Percentiles rank a stretch among this genome's conserved stretches.
Evolutionary conservation across 2,797 vertebrate species (phyloP).

Genomic region (Sebastes iracundus): DNA sequence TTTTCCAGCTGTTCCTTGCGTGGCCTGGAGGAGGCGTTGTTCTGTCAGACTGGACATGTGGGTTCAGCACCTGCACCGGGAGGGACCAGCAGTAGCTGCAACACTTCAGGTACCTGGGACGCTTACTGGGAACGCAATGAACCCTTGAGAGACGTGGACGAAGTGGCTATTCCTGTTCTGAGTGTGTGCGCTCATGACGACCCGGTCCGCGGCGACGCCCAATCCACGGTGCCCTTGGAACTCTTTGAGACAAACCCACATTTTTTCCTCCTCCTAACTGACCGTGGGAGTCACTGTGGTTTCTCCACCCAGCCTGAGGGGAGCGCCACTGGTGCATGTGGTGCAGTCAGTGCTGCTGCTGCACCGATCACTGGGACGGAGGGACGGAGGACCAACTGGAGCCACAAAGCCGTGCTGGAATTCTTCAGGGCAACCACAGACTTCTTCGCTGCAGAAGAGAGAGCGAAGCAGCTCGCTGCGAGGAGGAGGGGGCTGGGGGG

Average conservation of each 20-base stretch:
- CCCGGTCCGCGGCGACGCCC: slow-evolving; percentile 81
- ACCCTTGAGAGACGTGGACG: slow-evolving; percentile 86
- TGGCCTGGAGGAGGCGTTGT: slow-evolving; percentile 82
- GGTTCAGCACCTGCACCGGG: slow-evolving; percentile 2
- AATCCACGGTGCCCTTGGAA: slow-evolving; percentile 82
- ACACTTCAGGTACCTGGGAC: slow-evolving; percentile 76
- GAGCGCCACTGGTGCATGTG: background rate
- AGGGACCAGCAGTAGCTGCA: slow-evolving; percentile 11
- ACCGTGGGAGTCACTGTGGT: slow-evolving; percentile 85
- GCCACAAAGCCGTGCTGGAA: slow-evolving; percentile 84
- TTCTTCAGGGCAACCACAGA: slow-evolving; percentile 87
- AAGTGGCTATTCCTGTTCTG: slow-evolving; percentile 87
- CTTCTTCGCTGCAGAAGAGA: slow-evolving; percentile 85
- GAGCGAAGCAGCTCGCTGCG: slow-evolving; percentile 78
- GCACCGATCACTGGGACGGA: slow-evolving; percentile 3
- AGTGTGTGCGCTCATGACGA: slow-evolving; percentile 85
- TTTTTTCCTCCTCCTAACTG: slow-evolving; percentile 86
- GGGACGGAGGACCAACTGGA: slow-evolving; percentile 73
- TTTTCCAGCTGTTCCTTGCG: slow-evolving; percentile 83
- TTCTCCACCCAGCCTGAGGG: slow-evolving; percentile 75
- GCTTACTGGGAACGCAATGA: slow-evolving; percentile 87
- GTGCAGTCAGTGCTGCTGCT: background rate
- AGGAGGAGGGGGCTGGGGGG: slow-evolving; percentile 78
- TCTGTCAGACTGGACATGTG: slow-evolving; percentile 74
- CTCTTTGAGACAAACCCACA: slow-evolving; percentile 89